Evolutionary conservation across 2,113 vertebrate genomes (phyloP).

Genomic region (Nicator chloris): DNA sequence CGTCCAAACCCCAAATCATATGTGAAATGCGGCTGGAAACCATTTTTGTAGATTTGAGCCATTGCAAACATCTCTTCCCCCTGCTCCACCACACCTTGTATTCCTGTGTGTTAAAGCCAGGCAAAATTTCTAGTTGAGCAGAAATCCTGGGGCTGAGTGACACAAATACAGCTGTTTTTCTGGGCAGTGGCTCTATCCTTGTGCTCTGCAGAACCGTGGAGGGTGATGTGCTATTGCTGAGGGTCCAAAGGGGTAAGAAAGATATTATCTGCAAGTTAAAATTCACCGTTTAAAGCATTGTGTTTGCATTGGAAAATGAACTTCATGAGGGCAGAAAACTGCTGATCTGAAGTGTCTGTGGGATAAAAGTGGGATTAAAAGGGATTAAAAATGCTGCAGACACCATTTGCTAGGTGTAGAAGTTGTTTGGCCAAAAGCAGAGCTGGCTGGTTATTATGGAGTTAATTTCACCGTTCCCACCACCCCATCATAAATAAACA

Average conservation of each 20-base stretch:
- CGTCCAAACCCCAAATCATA: constrained; percentile 42
- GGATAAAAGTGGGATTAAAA: not conserved
- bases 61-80: constrained; percentile 25
- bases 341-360: not conserved
- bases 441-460: not conserved
- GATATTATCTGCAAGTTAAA: not conserved
- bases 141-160: not conserved
- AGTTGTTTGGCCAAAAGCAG: not conserved
- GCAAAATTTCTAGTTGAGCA: not conserved
- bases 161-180: not conserved
- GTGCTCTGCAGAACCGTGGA: not conserved
- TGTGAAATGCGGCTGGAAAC: constrained; percentile 53
- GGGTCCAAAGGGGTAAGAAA: not conserved
- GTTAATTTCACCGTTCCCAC: not conserved
- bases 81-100: constrained; percentile 17
- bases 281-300: not conserved
- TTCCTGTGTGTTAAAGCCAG: not conserved
- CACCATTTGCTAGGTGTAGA: not conserved
- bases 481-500: not conserved
- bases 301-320: not conserved
- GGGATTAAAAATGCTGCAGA: not conserved
- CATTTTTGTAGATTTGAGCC: not conserved
- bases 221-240: not conserved
- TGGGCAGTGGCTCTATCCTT: not conserved
- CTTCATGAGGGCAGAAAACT: not conserved